Evolutionary conservation across 1,140 invertebrate species (phyloP), one percentile per base, ranked within the genome.

Genomic region (Drosophila suzukii): DNA sequence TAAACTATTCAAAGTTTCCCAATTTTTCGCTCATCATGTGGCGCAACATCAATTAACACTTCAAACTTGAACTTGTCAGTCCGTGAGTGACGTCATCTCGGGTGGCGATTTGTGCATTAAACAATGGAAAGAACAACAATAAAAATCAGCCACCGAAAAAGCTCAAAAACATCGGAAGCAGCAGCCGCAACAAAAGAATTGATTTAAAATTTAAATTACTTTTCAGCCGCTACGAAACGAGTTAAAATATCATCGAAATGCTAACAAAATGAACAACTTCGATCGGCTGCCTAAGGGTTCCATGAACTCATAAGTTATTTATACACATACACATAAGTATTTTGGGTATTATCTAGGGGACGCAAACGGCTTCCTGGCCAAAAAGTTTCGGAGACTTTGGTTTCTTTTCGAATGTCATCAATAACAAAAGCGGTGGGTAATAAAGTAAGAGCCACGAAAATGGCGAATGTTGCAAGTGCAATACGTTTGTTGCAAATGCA

Each of bases 51-150:
- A 79, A 88, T 86, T 82, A 79, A 39, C 61, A 74, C 78, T 60
- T 59, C 51, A 79, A 79, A 86, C 82, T 88, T 86, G 82, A 86
- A 86, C 82, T 86, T 86, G 61, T 75, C 13, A 20, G 62, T 41
- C 56, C 50, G 24, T 38, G 6, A 58, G 32, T 85, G 82, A 83
- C 82, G 82, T 86, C 83, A 86, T 51, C 20, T 24, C 11, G 17
- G 13, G 36, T 46, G 53, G 56, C 63, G 77, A 81, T 85, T 76
- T 56, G 68, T 88, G 78, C 82, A 86, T 78, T 67, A 81, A 66
- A 81, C 82, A 82, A 82, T 88, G 75, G 70, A 59, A 53, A 75
- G 67, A 81, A 66, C 57, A 74, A 85, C 81, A 85, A 85, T 82
- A 76, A 75, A 81, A 85, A 78, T 74, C 77, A 85, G 67, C 59